Conservation (phyloP, 2,888 invertebrate species). For the Herminia tarsipennalis region DNA sequence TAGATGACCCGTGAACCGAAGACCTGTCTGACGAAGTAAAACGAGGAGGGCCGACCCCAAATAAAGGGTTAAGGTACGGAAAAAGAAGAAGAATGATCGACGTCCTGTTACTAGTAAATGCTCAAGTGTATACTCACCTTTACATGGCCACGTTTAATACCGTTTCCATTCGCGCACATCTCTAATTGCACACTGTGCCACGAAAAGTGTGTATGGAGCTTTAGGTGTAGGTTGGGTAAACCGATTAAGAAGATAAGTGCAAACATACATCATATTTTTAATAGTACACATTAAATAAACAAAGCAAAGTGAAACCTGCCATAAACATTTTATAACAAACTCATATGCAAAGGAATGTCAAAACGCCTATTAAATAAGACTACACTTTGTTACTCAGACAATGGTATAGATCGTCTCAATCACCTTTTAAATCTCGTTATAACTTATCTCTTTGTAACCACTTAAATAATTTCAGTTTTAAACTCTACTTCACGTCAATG, state of each 20-base stretch:
- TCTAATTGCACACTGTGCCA: no score
- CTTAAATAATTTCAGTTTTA: slow-evolving; percentile 7
- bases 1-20: no score
- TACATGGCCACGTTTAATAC: no score
- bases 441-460: slow-evolving; percentile 25
- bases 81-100: no score
- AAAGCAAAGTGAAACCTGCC: slow-evolving; percentile 14
- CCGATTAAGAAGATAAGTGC: not conserved
- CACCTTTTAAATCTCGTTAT: slow-evolving; percentile 9
- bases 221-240: no score
- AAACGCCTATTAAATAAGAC: slow-evolving; percentile 27
- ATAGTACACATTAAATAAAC: slow-evolving; percentile 3
- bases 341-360: slow-evolving; percentile 20
- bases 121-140: no score
- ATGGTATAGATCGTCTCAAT: slow-evolving; percentile 15
- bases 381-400: slow-evolving; percentile 21
- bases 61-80: no score
- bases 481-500: slow-evolving; percentile 13
- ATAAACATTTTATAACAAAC: slow-evolving; percentile 12
- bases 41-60: no score
- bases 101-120: no score
- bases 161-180: no score
- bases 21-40: no score
- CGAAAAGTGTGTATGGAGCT: no score
- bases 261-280: not conserved